These are phyloP conservation scores for Hyla sarda DNA, from an alignment of 2,113 vertebrate genomes.

Conservation along the genomic window DNA sequence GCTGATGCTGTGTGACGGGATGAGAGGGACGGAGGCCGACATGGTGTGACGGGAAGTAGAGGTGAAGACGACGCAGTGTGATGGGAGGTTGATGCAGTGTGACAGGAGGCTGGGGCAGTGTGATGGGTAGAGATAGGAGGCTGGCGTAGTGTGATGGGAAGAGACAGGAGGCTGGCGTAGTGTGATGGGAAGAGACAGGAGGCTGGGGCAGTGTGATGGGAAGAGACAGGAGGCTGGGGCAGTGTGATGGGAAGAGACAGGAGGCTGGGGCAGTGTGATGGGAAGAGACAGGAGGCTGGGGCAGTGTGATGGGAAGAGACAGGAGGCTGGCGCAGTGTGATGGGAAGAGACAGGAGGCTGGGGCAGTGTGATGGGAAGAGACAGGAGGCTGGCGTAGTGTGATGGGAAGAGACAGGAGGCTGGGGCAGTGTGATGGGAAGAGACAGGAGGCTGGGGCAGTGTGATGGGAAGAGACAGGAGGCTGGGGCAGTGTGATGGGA, in stretches of 20 bases:
- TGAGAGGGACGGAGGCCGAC: background rate
- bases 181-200: background rate
- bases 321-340: background rate
- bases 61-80: background rate
- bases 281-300: no score
- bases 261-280: background rate
- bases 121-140: background rate
- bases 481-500: background rate
- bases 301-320: background rate
- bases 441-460: background rate
- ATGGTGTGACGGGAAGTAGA: background rate
- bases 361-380: background rate
- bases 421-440: background rate
- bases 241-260: background rate
- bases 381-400: background rate
- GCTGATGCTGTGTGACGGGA: background rate
- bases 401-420: background rate
- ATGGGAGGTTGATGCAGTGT: background rate
- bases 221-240: background rate
- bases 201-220: background rate
- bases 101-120: background rate
- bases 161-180: background rate
- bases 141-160: background rate
- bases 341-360: background rate
- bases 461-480: background rate